phyloP scores from a whole-genome alignment of 1,140 invertebrate genomes.

The Drepana arcuata region DNA sequence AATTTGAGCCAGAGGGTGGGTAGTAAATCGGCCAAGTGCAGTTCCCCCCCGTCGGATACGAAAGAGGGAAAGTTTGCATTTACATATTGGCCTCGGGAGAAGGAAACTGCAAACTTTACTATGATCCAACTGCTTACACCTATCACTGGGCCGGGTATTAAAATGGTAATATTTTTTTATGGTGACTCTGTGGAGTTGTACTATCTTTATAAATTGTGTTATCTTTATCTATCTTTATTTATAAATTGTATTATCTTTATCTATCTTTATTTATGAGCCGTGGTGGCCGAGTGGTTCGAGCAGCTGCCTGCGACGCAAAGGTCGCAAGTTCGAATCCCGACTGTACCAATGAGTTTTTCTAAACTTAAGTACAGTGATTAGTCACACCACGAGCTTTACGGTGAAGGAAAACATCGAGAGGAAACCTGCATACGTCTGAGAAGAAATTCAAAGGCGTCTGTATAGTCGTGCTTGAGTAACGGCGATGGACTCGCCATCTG shows the following conservation, averaged over 20 bases:
- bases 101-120: conserved; percentile 29
- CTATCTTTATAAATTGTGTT: background rate
- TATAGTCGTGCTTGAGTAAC: too few species aligned
- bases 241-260: background rate
- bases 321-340: too few species aligned
- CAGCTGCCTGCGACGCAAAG: too few species aligned
- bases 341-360: too few species aligned
- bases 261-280: background rate
- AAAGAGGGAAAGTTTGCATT: conserved; percentile 64
- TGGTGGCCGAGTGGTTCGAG: too few species aligned
- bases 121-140: conserved; percentile 9
- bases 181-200: background rate
- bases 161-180: background rate
- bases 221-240: background rate
- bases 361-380: too few species aligned
- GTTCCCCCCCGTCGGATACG: conserved; percentile 15
- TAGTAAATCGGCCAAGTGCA: conserved; percentile 67
- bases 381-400: too few species aligned
- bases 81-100: conserved; percentile 47
- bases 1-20: conserved; percentile 39
- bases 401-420: too few species aligned
- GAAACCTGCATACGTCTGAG: too few species aligned
- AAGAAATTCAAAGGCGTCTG: too few species aligned
- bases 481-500: too few species aligned
- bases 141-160: background rate